Evolutionary conservation across 2,888 invertebrate species (phyloP).

Genomic region (Caenorhabditis imperialis): DNA sequence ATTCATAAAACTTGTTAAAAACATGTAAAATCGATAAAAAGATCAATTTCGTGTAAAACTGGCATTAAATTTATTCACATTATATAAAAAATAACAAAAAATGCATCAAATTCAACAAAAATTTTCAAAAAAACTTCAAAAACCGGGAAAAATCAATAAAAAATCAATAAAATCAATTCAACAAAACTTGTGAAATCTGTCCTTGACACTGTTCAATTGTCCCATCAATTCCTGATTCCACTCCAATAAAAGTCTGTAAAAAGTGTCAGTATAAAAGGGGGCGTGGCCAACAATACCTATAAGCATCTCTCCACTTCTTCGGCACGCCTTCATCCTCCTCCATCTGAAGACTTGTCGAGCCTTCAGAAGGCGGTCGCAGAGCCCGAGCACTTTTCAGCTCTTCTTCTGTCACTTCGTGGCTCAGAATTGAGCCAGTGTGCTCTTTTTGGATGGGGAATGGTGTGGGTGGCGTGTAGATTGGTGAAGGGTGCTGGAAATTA

Average conservation of each 20-base stretch:
- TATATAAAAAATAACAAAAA: no score
- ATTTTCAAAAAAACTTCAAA: background rate
- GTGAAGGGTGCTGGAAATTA: no score
- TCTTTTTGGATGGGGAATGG: no score
- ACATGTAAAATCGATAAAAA: no score
- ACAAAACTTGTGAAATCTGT: background rate
- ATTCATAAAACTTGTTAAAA: no score
- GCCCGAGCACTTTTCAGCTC: background rate
- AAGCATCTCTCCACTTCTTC: background rate
- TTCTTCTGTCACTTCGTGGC: constrained; percentile 1
- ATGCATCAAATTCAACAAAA: background rate
- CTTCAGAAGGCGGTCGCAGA: constrained; percentile 5
- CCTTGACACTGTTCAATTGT: background rate
- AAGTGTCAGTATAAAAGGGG: no score
- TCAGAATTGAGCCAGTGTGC: no score
- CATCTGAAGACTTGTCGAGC: background rate
- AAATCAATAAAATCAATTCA: background rate
- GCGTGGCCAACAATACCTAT: background rate
- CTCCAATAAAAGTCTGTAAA: background rate
- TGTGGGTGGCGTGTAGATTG: no score
- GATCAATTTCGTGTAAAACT: background rate
- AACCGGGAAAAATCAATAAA: background rate
- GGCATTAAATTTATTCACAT: no score
- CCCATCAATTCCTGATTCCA: background rate
- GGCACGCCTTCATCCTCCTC: background rate